phyloP scores from a whole-genome alignment of 2,888 invertebrate genomes.

The Mystacides longicornis region DNA sequence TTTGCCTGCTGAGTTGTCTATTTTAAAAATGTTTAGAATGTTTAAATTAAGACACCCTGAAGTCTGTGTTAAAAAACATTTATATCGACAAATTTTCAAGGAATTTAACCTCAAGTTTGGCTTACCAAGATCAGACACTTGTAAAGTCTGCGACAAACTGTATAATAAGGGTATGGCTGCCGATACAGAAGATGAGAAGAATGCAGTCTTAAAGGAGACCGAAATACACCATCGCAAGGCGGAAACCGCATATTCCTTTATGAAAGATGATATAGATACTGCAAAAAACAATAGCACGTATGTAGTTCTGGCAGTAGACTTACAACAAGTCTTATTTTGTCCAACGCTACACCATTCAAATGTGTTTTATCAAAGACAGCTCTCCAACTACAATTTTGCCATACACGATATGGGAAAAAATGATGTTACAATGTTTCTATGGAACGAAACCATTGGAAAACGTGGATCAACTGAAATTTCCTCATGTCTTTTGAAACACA shows the following conservation, averaged over 20 bases:
- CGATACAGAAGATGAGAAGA: neutral
- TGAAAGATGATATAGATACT: neutral
- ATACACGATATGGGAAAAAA: neutral
- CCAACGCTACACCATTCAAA: neutral
- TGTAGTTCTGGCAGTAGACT: neutral
- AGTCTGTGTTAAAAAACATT: neutral
- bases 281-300: neutral
- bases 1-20: neutral
- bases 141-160: neutral
- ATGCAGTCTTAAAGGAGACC: neutral
- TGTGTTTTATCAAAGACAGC: neutral
- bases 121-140: neutral
- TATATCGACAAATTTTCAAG: neutral
- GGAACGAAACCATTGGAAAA: neutral
- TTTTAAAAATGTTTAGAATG: neutral
- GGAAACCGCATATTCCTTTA: neutral
- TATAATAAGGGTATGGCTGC: neutral
- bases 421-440: neutral
- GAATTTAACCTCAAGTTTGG: neutral
- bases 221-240: neutral
- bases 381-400: neutral
- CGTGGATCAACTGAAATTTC: neutral
- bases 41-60: neutral
- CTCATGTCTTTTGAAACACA: constrained; percentile 2
- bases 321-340: neutral